phyloP scores from a whole-genome alignment of 2,113 vertebrate genomes.

The Misgurnus anguillicaudatus region DNA sequence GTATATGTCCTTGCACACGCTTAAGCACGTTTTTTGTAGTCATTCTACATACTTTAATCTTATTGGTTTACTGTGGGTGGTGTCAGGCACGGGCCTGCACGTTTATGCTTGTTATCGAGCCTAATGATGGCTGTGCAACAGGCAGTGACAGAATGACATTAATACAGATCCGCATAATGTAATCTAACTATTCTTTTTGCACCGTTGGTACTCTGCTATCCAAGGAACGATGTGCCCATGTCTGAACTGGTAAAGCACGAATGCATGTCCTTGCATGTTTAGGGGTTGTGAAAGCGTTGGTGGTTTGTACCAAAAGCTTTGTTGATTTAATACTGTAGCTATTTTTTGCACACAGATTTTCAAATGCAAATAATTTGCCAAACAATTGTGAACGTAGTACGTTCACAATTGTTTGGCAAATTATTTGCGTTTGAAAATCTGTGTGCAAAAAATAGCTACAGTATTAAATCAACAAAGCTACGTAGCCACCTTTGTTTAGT shows the following conservation, averaged over 20 bases:
- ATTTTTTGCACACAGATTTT: background rate
- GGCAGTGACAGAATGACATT: background rate
- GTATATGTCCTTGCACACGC: background rate
- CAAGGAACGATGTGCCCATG: background rate
- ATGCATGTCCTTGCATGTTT: slow-evolving; percentile 14
- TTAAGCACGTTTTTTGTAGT: slow-evolving; percentile 4
- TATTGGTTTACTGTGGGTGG: background rate
- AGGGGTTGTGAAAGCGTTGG: slow-evolving; percentile 14
- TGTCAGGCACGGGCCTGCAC: slow-evolving; percentile 7
- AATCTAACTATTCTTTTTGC: background rate
- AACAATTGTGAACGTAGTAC: background rate
- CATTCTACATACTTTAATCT: slow-evolving; percentile 1
- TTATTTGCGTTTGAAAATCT: background rate
- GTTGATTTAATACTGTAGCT: background rate
- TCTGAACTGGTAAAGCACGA: slow-evolving; percentile 7
- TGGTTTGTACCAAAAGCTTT: slow-evolving; percentile 10
- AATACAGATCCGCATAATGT: background rate
- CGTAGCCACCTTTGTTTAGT: background rate
- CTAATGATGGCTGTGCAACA: background rate
- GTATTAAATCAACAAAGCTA: background rate
- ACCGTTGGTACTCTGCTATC: too few relatives aligned
- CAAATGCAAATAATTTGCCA: background rate
- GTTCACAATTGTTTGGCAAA: background rate
- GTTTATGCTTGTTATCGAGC: slow-evolving; percentile 19
- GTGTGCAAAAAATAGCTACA: background rate